Percentiles rank a stretch among this genome's conserved stretches.
Conservation (phyloP, 2,888 invertebrate species). For the Parnassius apollo region DNA sequence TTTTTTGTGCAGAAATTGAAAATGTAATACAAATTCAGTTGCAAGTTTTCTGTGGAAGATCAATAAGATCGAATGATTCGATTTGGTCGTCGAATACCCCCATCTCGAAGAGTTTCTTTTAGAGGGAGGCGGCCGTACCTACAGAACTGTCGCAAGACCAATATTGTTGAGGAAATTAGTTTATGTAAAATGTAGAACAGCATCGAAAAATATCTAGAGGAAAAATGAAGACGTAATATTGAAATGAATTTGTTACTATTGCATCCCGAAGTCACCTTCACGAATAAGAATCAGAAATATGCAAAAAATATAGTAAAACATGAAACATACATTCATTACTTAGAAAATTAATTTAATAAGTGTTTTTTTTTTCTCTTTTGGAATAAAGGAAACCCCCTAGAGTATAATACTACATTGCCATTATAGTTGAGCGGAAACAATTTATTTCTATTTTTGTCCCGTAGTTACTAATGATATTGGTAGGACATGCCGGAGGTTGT, state of each 20-base stretch:
- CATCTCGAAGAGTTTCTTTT: constrained; percentile 69
- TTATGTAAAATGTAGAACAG: constrained; percentile 80
- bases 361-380: background rate
- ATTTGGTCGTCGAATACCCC: constrained; percentile 70
- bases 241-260: constrained; percentile 38
- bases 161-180: constrained; percentile 81
- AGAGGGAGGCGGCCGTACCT: constrained; percentile 69
- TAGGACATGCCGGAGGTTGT: too few relatives aligned
- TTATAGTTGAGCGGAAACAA: too few relatives aligned
- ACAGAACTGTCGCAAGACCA: constrained; percentile 77
- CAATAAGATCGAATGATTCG: constrained; percentile 78
- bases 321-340: background rate
- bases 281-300: constrained; percentile 20
- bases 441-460: too few relatives aligned
- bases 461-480: too few relatives aligned
- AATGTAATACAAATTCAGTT: constrained; percentile 52
- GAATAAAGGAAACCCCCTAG: too few relatives aligned
- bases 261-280: constrained; percentile 34
- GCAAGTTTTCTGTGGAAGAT: constrained; percentile 70
- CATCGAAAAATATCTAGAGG: constrained; percentile 71
- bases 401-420: too few relatives aligned
- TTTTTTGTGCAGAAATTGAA: too few relatives aligned
- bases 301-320: background rate
- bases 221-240: constrained; percentile 68
- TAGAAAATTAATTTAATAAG: background rate